Evolutionary conservation across 1,140 invertebrate genomes (phyloP).

Genomic region (Thrips palmi): DNA sequence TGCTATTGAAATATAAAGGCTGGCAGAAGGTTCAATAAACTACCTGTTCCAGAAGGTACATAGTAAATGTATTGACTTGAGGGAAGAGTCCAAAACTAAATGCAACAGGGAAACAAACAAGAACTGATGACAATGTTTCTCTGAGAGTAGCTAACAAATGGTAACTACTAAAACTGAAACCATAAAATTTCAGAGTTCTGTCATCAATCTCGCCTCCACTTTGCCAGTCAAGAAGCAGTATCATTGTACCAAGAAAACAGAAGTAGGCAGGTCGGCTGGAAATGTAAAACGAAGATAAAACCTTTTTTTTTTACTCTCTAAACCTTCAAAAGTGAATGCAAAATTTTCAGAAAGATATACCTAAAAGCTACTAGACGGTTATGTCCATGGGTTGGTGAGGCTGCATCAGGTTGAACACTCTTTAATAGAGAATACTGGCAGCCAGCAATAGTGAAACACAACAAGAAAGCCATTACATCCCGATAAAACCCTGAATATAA

Average conservation of each 20-base stretch:
- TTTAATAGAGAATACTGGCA: conserved; percentile 96
- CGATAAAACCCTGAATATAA: conserved; percentile 73
- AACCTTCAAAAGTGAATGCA: too few relatives aligned
- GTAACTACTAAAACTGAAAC: conserved; percentile 47
- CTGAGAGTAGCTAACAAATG: conserved; percentile 45
- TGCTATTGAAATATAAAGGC: too few relatives aligned
- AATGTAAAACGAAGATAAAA: too few relatives aligned
- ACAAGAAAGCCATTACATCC: conserved; percentile 83
- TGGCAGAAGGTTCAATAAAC: too few relatives aligned
- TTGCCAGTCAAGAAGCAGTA: conserved; percentile 45
- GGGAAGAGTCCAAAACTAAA: conserved; percentile 90
- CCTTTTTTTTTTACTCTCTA: too few relatives aligned
- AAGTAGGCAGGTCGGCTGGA: conserved; percentile 90
- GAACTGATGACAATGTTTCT: conserved; percentile 56
- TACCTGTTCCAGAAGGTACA: conserved; percentile 91
- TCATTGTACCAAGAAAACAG: conserved; percentile 59
- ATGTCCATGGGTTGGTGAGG: conserved; percentile 94
- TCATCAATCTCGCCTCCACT: conserved; percentile 26
- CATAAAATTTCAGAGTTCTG: conserved; percentile 67
- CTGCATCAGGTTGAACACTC: conserved; percentile 96
- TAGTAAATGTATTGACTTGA: conserved; percentile 90
- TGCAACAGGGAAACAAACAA: conserved; percentile 79
- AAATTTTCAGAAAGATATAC: too few relatives aligned
- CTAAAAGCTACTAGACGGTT: conserved; percentile 93
- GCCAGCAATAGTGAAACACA: conserved; percentile 91